A percentile compares a stretch with the other conserved stretches of the same genome.
Evolutionary conservation across 2,888 invertebrate genomes (phyloP).

Genomic region (Helleia helle): DNA sequence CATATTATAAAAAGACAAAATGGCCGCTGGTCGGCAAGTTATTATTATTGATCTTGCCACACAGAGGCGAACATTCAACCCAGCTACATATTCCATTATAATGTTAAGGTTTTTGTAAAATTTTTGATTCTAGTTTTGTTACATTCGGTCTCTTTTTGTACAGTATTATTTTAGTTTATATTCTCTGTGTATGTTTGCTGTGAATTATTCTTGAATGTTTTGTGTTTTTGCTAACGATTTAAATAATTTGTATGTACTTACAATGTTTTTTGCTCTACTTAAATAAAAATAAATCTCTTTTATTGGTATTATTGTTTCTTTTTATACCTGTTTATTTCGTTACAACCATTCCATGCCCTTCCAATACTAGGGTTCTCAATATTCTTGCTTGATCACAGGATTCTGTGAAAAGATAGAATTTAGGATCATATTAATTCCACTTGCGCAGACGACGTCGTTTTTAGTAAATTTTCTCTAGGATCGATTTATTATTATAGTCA

Average conservation of each 20-base stretch:
- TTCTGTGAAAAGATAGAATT: no score
- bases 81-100: conserved; percentile 4
- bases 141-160: conserved; percentile 17
- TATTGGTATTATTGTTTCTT: conserved; percentile 32
- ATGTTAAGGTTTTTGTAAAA: conserved; percentile 22
- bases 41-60: conserved; percentile 9
- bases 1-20: neutral
- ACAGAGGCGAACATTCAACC: conserved; percentile 3
- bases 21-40: conserved; percentile 9
- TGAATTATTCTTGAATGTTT: conserved; percentile 8
- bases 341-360: no score
- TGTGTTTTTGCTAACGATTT: conserved; percentile 21
- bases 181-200: conserved; percentile 23
- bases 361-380: no score
- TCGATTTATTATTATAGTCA: no score
- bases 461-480: no score
- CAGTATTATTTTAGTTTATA: conserved; percentile 33
- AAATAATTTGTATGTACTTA: conserved; percentile 47
- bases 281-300: conserved; percentile 54
- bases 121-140: conserved; percentile 19
- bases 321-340: no score
- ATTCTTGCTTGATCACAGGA: no score
- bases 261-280: conserved; percentile 47
- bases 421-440: no score
- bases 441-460: no score